phyloP scores from a whole-genome alignment of 2,888 invertebrate genomes.

The Chaetogeoica ovagalla region DNA sequence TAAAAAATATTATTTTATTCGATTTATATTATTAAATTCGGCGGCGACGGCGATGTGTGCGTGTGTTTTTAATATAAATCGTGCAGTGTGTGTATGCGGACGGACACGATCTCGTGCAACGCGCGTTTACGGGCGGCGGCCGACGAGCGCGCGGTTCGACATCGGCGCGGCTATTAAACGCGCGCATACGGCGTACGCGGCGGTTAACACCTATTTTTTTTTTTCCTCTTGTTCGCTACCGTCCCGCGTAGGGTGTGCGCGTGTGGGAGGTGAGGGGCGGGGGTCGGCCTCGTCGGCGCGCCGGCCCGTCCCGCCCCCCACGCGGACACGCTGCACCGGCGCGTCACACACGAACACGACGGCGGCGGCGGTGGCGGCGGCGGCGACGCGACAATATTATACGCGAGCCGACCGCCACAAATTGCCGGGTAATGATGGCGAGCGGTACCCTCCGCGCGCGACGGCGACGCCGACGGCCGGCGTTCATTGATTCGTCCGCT shows the following conservation, averaged over 20 bases:
- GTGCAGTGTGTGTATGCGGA: too few relatives aligned
- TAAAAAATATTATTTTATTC: too few relatives aligned
- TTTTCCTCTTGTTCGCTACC: too few relatives aligned
- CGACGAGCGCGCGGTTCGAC: constrained; percentile 47
- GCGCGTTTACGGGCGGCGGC: constrained; percentile 3
- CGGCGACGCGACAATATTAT: too few relatives aligned
- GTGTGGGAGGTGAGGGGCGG: neutral
- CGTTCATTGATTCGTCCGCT: constrained; percentile 37
- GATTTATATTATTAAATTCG: too few relatives aligned
- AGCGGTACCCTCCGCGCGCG: constrained; percentile 16
- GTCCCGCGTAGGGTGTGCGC: too few relatives aligned
- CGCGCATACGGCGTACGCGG: neutral
- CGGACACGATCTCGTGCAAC: too few relatives aligned
- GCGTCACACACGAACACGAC: neutral
- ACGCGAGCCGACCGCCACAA: constrained; percentile 3
- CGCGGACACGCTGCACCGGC: neutral
- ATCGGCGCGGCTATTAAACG: constrained; percentile 47
- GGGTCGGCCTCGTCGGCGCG: constrained; percentile 24
- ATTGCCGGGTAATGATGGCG: constrained; percentile 54
- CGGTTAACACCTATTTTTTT: constrained; percentile 47
- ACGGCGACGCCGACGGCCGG: neutral
- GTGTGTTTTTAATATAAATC: too few relatives aligned
- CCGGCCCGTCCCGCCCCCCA: constrained; percentile 37
- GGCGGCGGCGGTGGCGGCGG: too few relatives aligned
- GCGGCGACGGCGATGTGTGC: too few relatives aligned